Base-by-base conservation (phyloP, 2,888 invertebrate genomes). In the Capitulum mitella region DNA sequence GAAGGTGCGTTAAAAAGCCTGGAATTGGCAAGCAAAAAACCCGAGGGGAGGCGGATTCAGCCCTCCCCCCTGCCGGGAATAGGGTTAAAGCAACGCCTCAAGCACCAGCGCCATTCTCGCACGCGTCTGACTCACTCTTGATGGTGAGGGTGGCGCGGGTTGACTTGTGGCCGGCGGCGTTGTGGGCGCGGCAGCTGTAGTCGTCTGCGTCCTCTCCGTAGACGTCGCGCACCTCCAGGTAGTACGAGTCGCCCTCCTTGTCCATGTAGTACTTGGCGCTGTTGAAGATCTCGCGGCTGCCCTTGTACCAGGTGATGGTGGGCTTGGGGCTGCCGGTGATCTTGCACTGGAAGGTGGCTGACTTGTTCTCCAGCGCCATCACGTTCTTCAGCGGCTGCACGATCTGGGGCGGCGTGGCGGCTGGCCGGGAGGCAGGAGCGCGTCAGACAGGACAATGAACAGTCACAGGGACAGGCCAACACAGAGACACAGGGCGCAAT, bases 121-220 rank as follows among this genome's bases (percentile, higher is more conserved):
- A n/a, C n/a, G n/a, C n/a, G n/a, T n/a, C n/a, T n/a, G 26, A 89
- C 93, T 91, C 87, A 95, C 95, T 96, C 93, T 97, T 97, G 83
- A 99, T 98, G 78, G 94, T 89, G 79, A 99, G 90, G 84, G 98
- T 94, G 54, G 96, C 98, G 81, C 97, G 89, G n/a, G 97, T 97
- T 79, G 95, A 94, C 87, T 97, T 94, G 48, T 94, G 92, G 43
- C 99, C 99, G 26, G 94, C 98, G 83, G 92, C 92, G 88, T 99
- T 99, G 81, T 93, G 92, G 3, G 98, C 99, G 79, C 97, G 90
- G 85, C 97, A 96, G 22, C 94, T 92, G 86, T 99, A 99, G 86
- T 99, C 98, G 86, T 99, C 99, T 0, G 97, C 97, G 87, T 99
- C 99, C 85, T 99, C 99, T 0, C 97, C 97, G 86, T 92, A 97